Conservation (phyloP, 1,140 invertebrate species). For the Nasonia vitripennis region DNA sequence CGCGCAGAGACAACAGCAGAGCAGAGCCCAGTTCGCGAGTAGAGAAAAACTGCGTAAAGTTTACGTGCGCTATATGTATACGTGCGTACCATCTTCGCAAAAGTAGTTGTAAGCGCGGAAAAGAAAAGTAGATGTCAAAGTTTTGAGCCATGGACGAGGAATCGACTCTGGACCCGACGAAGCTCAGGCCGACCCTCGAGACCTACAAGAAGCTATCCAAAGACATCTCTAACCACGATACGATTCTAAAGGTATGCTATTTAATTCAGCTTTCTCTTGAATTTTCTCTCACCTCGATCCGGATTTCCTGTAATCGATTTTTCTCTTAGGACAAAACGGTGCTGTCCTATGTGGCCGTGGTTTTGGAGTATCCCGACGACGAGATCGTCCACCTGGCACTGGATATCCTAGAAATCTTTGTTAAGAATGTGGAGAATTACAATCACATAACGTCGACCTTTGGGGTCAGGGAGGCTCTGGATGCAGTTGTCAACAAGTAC, state of each 20-base stretch:
- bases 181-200: slow-evolving; percentile 68
- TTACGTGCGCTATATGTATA: slow-evolving; percentile 4
- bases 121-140: slow-evolving; percentile 60
- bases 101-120: neutral
- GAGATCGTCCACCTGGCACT: slow-evolving; percentile 69
- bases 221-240: slow-evolving; percentile 72
- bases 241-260: slow-evolving; percentile 71
- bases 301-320: slow-evolving; percentile 31
- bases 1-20: too few relatives aligned
- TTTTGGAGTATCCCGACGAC: slow-evolving; percentile 69
- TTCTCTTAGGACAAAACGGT: slow-evolving; percentile 69
- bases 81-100: neutral
- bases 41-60: neutral
- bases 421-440: slow-evolving; percentile 73
- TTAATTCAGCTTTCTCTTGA: slow-evolving; percentile 42
- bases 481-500: slow-evolving; percentile 70
- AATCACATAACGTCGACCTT: slow-evolving; percentile 73
- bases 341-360: slow-evolving; percentile 70
- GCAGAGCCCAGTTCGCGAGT: neutral
- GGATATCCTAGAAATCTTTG: slow-evolving; percentile 70
- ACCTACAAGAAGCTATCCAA: slow-evolving; percentile 71
- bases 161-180: slow-evolving; percentile 63
- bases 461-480: slow-evolving; percentile 71
- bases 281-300: slow-evolving; percentile 38
- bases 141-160: slow-evolving; percentile 68